Conservation (phyloP, 1,140 invertebrate species). For the Rhopalosiphum padi region DNA sequence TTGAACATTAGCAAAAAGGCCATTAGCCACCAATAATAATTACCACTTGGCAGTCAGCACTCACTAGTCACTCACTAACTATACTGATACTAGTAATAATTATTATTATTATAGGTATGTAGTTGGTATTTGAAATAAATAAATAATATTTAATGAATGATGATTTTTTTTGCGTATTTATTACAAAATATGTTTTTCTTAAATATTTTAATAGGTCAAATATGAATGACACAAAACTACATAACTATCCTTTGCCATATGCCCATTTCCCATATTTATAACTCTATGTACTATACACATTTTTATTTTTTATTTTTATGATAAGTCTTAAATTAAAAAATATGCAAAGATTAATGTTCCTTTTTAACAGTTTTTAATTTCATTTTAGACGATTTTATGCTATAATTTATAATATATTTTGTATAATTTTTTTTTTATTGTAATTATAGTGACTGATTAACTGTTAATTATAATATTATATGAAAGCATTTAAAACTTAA, state of each 20-base stretch:
- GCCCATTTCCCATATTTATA: background rate
- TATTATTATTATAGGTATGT: no score
- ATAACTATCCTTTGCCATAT: background rate
- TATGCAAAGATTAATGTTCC: background rate
- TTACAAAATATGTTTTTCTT: background rate
- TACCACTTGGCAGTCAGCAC: no score
- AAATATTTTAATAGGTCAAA: background rate
- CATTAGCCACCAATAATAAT: background rate
- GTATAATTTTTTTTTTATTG: background rate
- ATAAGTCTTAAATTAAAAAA: background rate
- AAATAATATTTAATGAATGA: background rate
- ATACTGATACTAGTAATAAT: no score
- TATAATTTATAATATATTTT: background rate
- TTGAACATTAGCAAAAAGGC: background rate
- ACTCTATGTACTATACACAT: background rate
- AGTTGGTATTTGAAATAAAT: background rate
- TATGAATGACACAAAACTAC: background rate
- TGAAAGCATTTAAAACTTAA: background rate
- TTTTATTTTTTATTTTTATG: background rate
- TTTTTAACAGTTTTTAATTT: background rate
- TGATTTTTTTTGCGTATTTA: background rate
- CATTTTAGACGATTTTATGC: background rate
- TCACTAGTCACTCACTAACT: no score
- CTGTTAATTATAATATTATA: background rate
- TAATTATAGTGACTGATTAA: background rate